Evolutionary conservation across 2,888 invertebrate species (phyloP), one percentile per base, ranked within the genome.

Genomic region (Anodontia alba): DNA sequence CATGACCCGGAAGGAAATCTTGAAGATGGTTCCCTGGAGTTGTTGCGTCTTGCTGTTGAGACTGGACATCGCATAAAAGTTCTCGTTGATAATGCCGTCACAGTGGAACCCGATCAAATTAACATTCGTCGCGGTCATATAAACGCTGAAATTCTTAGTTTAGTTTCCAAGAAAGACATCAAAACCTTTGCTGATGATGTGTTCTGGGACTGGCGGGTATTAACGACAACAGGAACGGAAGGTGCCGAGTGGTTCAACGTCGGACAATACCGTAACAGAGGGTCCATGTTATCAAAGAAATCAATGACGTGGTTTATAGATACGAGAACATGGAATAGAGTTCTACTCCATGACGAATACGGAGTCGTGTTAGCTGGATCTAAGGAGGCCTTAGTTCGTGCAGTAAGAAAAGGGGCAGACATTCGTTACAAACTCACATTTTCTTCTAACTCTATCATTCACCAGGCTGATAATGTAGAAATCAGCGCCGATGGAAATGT

Each of bases 291-390:
- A 7, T 80, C 76, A 57, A 78, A 73, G 62, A 83, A 86, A 51
- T 81, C 83, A 20, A 86, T 86, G 86, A 81, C 86, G 5, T 86
- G 86, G 86, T 86, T 83, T 66, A 86, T 86, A 17, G 86, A 86
- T 51, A 86, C 86, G 0, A 51, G 83, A 26, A 86, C 83, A 0
- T 86, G 86, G 86, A 83, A 83, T 54, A 33, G 83, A n/a, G 86
- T 86, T 46, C 51, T 83, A 17, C 79, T 81, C 0, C 82, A 83
- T 29, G 80, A 83, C 42, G 74, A 75, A 49, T 75, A 81, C 23
- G 86, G 86, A 7, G 67, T 49, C 0, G 72, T 81, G 23, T 42
- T 81, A 1, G 83, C 83, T 12, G 86, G 86, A 12, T 57, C 49
- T 20, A 86, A 86, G 38, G 69, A 73, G 36, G 51, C 75, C 20